Conservation (phyloP, 2,888 invertebrate species). For the Amiota mariae region DNA sequence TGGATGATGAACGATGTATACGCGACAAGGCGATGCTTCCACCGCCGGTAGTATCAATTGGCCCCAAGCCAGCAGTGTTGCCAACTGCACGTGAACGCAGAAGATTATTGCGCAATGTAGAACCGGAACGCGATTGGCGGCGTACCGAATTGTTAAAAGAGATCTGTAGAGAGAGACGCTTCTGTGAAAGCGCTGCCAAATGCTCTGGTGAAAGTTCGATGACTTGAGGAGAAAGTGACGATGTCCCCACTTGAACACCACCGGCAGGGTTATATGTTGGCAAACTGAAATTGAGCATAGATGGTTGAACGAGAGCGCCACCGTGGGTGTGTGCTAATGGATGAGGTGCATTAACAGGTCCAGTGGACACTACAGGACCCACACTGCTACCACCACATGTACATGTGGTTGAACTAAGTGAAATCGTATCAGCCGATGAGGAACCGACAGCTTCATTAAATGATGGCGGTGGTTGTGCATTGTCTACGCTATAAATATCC, state of each 20-base stretch:
- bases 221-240: slow-evolving; percentile 60
- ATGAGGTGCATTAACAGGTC: slow-evolving; percentile 45
- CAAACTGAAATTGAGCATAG: slow-evolving; percentile 15
- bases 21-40: slow-evolving; percentile 49
- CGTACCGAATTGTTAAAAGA: slow-evolving; percentile 66
- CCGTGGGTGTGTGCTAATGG: not conserved
- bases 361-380: slow-evolving; percentile 24
- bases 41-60: slow-evolving; percentile 40
- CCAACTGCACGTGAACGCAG: slow-evolving; percentile 64
- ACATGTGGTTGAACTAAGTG: slow-evolving; percentile 62
- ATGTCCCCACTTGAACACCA: too few species aligned
- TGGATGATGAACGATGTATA: slow-evolving; percentile 68
- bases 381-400: slow-evolving; percentile 58
- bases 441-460: slow-evolving; percentile 25
- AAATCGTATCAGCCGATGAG: slow-evolving; percentile 57
- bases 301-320: slow-evolving; percentile 31
- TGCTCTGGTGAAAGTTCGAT: slow-evolving; percentile 72
- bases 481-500: slow-evolving; percentile 57
- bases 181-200: slow-evolving; percentile 69
- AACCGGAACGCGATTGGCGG: slow-evolving; percentile 54
- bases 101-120: slow-evolving; percentile 68
- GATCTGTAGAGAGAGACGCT: slow-evolving; percentile 72
- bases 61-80: slow-evolving; percentile 48
- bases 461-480: slow-evolving; percentile 38
- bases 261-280: not conserved